Conservation (phyloP, 2,888 invertebrate species). For the Cryptocephalus primarius region DNA sequence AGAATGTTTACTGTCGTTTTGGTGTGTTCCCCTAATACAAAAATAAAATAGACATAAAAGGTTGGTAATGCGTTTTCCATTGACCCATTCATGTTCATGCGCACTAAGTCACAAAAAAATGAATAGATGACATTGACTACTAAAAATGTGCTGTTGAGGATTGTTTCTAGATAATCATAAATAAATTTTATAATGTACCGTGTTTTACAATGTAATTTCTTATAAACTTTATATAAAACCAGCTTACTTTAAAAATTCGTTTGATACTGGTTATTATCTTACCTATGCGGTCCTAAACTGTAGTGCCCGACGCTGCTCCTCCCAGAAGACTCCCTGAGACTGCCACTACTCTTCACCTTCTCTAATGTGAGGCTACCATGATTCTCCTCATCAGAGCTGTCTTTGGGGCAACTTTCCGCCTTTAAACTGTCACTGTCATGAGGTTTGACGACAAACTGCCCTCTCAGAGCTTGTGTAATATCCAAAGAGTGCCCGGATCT, state of each 20-base stretch:
- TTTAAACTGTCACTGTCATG: conserved; percentile 57
- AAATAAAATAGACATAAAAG: too few species aligned
- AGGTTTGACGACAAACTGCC: conserved; percentile 50
- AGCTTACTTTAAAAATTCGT: too few species aligned
- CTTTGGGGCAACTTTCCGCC: conserved; percentile 42
- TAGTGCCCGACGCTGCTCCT: conserved; percentile 37
- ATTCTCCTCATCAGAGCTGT: conserved; percentile 1
- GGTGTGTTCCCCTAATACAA: conserved; percentile 23
- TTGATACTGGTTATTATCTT: conserved; percentile 1
- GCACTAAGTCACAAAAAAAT: too few species aligned
- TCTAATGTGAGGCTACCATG: not conserved
- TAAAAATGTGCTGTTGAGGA: too few species aligned
- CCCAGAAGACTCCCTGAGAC: conserved; percentile 40
- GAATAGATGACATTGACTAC: not conserved
- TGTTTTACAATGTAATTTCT: too few species aligned
- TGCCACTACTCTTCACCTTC: conserved; percentile 11
- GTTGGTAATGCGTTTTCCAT: too few species aligned
- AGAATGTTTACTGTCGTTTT: conserved; percentile 17
- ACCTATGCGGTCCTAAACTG: conserved; percentile 35
- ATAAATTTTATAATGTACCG: too few species aligned
- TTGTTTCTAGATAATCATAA: too few species aligned
- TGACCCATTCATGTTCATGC: too few species aligned
- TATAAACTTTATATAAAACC: too few species aligned
- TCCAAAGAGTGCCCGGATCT: conserved; percentile 30
- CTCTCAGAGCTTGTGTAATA: conserved; percentile 35